Conservation (phyloP, 1,140 invertebrate genomes). For the Trichonephila clavata region DNA sequence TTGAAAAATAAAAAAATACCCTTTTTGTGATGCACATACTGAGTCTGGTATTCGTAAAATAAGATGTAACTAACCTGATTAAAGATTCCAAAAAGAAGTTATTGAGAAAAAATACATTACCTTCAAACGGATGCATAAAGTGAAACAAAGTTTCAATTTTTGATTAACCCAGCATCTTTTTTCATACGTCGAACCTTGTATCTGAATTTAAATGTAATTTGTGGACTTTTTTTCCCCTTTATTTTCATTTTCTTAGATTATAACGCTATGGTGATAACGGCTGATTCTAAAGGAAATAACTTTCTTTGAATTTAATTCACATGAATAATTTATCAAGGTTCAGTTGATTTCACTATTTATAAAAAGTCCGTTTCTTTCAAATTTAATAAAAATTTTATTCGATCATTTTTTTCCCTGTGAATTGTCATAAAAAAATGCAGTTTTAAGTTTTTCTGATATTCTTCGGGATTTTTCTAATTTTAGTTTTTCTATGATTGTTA, state of each 20-base stretch:
- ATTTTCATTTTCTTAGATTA: slow-evolving; percentile 9
- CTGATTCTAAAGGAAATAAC: slow-evolving; percentile 36
- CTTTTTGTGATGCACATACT: slow-evolving; percentile 1
- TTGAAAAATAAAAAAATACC: neutral
- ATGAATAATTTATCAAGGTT: slow-evolving; percentile 72
- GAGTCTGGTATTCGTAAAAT: slow-evolving; percentile 8
- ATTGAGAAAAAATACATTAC: slow-evolving; percentile 69
- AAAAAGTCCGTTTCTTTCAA: neutral
- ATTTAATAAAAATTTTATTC: slow-evolving; percentile 11
- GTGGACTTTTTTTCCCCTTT: slow-evolving; percentile 16
- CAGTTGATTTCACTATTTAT: slow-evolving; percentile 19
- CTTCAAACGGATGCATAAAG: slow-evolving; percentile 50
- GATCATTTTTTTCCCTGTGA: neutral
- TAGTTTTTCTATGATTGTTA: too few species aligned
- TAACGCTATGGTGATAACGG: slow-evolving; percentile 18
- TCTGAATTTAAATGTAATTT: slow-evolving; percentile 71
- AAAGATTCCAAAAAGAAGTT: slow-evolving; percentile 53
- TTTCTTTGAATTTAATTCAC: slow-evolving; percentile 63
- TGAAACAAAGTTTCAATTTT: slow-evolving; percentile 70
- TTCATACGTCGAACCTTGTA: neutral
- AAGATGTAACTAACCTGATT: slow-evolving; percentile 72
- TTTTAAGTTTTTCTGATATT: too few species aligned
- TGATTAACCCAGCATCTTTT: slow-evolving; percentile 70
- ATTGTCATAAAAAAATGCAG: neutral
- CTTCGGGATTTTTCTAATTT: too few species aligned